Evolutionary conservation across 2,888 invertebrate genomes (phyloP).

Genomic region (Timema cristinae): DNA sequence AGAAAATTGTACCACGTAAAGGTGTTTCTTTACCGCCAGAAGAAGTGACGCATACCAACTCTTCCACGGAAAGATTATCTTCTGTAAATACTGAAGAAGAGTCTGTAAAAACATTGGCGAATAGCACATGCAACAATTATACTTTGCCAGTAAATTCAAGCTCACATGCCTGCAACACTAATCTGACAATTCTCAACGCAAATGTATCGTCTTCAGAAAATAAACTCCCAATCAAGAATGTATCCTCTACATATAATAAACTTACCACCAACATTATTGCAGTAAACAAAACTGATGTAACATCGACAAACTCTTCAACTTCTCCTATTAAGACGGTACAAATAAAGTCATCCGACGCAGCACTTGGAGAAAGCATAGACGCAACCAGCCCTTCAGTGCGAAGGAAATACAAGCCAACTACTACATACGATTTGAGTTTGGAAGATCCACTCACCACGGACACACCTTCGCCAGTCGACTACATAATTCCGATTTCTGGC

Average conservation of each 20-base stretch:
- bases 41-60: background rate
- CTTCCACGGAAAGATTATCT: too few species aligned
- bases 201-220: too few species aligned
- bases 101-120: background rate
- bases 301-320: too few species aligned
- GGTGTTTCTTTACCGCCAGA: slow-evolving; percentile 14
- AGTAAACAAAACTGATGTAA: too few species aligned
- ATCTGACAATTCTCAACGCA: too few species aligned
- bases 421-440: slow-evolving; percentile 24
- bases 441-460: slow-evolving; percentile 12
- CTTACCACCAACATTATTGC: too few species aligned
- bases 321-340: too few species aligned
- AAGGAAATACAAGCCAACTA: slow-evolving; percentile 26
- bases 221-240: too few species aligned
- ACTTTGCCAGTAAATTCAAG: background rate
- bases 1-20: slow-evolving; percentile 25
- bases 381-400: background rate
- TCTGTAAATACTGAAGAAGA: too few species aligned
- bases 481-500: slow-evolving; percentile 70
- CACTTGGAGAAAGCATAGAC: background rate
- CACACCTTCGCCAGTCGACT: slow-evolving; percentile 44
- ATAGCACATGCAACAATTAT: background rate
- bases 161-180: background rate
- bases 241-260: too few species aligned
- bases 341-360: background rate